Conservation (phyloP, 2,113 vertebrate genomes). For the Chlamydotis undulata region DNA sequence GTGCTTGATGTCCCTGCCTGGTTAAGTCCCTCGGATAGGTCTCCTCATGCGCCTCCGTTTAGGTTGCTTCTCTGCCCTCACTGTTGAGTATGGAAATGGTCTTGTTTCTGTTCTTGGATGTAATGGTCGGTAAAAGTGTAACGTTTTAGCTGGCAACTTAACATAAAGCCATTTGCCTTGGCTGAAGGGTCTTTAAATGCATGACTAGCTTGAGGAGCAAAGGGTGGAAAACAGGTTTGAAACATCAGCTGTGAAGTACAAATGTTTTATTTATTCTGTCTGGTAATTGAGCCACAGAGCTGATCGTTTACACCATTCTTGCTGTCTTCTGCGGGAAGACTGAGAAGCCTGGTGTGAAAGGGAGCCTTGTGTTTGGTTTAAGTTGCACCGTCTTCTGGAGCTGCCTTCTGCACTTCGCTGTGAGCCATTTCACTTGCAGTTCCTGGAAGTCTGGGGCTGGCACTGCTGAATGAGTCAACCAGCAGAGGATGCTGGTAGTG, state of each 20-base stretch:
- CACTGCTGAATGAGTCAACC: neutral
- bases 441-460: neutral
- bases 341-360: neutral
- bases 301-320: neutral
- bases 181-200: neutral
- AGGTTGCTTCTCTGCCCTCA: neutral
- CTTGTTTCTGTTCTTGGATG: neutral
- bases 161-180: neutral
- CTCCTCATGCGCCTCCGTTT: neutral
- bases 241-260: neutral
- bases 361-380: neutral
- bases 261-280: neutral
- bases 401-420: neutral
- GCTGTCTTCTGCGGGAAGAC: neutral
- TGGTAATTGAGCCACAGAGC: neutral
- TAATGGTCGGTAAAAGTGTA: neutral
- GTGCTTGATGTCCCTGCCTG: neutral
- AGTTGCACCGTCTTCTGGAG: neutral
- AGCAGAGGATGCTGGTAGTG: constrained; percentile 17
- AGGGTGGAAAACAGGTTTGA: neutral
- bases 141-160: neutral
- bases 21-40: neutral
- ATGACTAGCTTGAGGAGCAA: neutral
- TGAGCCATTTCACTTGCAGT: neutral
- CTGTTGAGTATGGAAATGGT: neutral